A percentile compares a stretch with the other conserved stretches of the same genome.
Conservation (phyloP, 2,888 invertebrate species). For the Notocelia uddmanniana region DNA sequence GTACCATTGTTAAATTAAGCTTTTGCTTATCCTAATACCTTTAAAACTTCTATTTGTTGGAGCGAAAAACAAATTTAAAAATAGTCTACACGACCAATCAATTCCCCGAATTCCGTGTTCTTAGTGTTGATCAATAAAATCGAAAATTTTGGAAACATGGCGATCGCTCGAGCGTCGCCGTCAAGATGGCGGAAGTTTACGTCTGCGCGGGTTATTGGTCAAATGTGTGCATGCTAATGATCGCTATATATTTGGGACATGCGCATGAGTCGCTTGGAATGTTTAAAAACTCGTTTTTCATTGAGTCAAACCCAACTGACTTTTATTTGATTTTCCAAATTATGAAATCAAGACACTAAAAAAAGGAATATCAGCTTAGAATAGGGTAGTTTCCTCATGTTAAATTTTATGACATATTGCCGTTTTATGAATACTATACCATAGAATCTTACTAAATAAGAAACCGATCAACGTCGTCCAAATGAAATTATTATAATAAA, state of each 20-base stretch:
- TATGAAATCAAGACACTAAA: too few relatives aligned
- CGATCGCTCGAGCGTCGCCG: constrained; percentile 46
- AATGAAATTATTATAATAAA: too few relatives aligned
- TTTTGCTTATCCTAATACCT: too few relatives aligned
- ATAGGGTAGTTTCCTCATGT: too few relatives aligned
- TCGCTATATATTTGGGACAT: constrained; percentile 31
- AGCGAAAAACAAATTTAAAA: not conserved
- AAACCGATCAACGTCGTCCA: too few relatives aligned
- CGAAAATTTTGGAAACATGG: constrained; percentile 51
- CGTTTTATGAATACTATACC: too few relatives aligned
- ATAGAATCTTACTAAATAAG: too few relatives aligned
- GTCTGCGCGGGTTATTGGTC: constrained; percentile 51
- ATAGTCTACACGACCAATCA: constrained; percentile 9
- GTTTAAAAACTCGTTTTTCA: not conserved
- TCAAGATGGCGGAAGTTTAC: constrained; percentile 63
- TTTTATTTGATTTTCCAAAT: too few relatives aligned
- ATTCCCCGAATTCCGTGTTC: constrained; percentile 40
- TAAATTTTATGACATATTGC: too few relatives aligned
- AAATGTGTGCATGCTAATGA: constrained; percentile 48
- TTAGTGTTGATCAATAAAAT: constrained; percentile 51
- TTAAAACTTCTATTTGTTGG: too few relatives aligned
- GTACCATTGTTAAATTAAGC: too few relatives aligned
- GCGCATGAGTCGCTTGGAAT: constrained; percentile 20
- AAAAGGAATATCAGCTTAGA: too few relatives aligned
- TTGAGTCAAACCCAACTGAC: not conserved